A percentile compares a stretch with the other conserved stretches of the same genome.
Conservation (phyloP, 2,888 invertebrate genomes). For the Stenichneumon culpator region DNA sequence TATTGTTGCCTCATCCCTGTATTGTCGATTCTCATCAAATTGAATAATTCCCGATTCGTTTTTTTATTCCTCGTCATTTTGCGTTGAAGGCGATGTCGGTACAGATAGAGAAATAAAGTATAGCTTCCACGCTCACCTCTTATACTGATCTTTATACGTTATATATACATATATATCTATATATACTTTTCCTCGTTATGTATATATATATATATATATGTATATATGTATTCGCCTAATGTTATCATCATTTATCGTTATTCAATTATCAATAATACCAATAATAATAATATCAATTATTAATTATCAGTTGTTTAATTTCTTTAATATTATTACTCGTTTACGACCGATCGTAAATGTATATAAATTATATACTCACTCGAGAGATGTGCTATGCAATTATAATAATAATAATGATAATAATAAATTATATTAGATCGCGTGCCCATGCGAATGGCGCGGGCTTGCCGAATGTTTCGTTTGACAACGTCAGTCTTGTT, state of each 20-base stretch:
- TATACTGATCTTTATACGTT: slow-evolving; percentile 46
- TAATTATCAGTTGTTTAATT: slow-evolving; percentile 42
- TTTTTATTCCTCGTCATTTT: slow-evolving; percentile 70
- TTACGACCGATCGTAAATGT: slow-evolving; percentile 41
- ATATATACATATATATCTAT: slow-evolving; percentile 11
- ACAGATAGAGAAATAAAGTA: slow-evolving; percentile 83
- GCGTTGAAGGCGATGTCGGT: slow-evolving; percentile 84
- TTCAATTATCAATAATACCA: slow-evolving; percentile 49
- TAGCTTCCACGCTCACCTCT: slow-evolving; percentile 61
- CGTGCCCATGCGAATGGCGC: slow-evolving; percentile 54
- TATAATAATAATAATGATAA: slow-evolving; percentile 52
- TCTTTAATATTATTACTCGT: slow-evolving; percentile 48
- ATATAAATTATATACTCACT: slow-evolving; percentile 64
- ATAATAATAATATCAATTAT: slow-evolving; percentile 29
- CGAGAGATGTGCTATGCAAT: slow-evolving; percentile 62
- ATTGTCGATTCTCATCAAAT: slow-evolving; percentile 83
- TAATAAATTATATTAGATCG: slow-evolving; percentile 65
- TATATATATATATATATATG: slow-evolving; percentile 23
- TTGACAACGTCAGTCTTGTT: slow-evolving; percentile 69
- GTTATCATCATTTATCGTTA: slow-evolving; percentile 55
- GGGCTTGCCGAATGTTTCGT: slow-evolving; percentile 68
- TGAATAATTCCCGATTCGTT: slow-evolving; percentile 71
- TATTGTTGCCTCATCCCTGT: slow-evolving; percentile 85
- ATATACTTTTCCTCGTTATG: slow-evolving; percentile 33
- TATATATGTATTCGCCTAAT: slow-evolving; percentile 28